A percentile compares a stretch with the other conserved stretches of the same genome.
phyloP scores from a whole-genome alignment of 1,140 invertebrate genomes.

The Bombus polaris region DNA sequence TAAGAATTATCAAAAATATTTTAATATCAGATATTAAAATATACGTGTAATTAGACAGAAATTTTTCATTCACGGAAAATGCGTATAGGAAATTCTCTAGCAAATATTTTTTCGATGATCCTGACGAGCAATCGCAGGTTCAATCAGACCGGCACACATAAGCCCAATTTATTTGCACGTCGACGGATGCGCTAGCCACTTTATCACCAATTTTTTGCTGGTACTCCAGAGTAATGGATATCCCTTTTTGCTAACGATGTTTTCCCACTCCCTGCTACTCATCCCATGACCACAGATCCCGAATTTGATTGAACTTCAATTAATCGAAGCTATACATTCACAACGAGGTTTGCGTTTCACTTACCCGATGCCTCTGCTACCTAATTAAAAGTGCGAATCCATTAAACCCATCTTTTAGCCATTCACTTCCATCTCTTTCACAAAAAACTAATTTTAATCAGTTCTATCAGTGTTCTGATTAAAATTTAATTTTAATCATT shows the following conservation, averaged over 20 bases:
- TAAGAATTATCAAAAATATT: background rate
- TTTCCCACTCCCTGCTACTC: background rate
- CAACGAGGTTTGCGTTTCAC: slow-evolving; percentile 36
- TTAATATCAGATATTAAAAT: background rate
- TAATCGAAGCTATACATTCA: slow-evolving; percentile 34
- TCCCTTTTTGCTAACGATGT: slow-evolving; percentile 24
- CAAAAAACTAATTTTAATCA: background rate
- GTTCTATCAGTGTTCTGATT: background rate
- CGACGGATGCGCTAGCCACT: background rate
- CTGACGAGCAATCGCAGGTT: background rate
- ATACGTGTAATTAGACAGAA: background rate
- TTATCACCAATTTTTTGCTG: slow-evolving; percentile 5
- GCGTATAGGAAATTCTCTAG: background rate
- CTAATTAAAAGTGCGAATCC: slow-evolving; percentile 35
- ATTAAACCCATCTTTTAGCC: background rate
- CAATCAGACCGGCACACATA: background rate
- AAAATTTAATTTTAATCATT: too few species aligned
- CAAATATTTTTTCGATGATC: background rate
- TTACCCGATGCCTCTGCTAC: slow-evolving; percentile 7
- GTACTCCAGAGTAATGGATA: slow-evolving; percentile 13
- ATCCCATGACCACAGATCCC: background rate
- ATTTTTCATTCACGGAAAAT: background rate
- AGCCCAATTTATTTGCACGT: slow-evolving; percentile 19
- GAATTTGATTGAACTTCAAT: slow-evolving; percentile 28
- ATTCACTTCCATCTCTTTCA: background rate